Evolutionary conservation across 2,113 vertebrate species (phyloP), one percentile per base, ranked within the genome.

Genomic region (Amblyornis subalaris): DNA sequence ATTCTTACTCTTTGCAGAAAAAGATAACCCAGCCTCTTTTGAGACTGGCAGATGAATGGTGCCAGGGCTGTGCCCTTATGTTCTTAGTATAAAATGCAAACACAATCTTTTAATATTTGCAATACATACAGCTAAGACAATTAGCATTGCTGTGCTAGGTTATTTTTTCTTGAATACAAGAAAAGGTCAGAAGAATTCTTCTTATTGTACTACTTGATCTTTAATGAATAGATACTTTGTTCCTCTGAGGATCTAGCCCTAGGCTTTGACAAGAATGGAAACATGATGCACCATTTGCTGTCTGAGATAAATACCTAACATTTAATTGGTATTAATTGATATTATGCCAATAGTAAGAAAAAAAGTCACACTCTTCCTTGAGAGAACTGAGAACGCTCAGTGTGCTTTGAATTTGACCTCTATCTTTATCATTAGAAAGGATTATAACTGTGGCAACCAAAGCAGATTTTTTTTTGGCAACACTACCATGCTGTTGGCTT

Each of bases 161-260:
- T 55, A 80, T 85, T 96, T 92, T 81, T 45, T 77, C 81, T 86
- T 85, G 83, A 90, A 93, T 95, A 78, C 29, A 64, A 55, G 62
- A 91, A 95, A 95, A 93, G 40, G 77, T 93, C 83, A 96, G 81
- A 93, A 89, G 62, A 92, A 79, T 91, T 81, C 29, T 92, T 65
- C 17, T 79, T 73, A 42, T 87, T 86, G 61, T 73, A 57, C 28
- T 42, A 45, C 55, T 91, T 93, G 31, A 65, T 95, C 80, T 86
- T 96, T 57, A 57, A 87, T 88, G 69, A 94, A 64, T 75, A 89
- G 67, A 10, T 58, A 60, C 66, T 95, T 78, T 47, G 60, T 33
- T 96, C 94, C 94, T 60, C 74, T 85, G 81, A 89, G 71, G 45
- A 73, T 88, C 76, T 93, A 91, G 36, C 75, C 33, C 70, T 28